These are phyloP conservation scores for Myotis yumanensis DNA, from an alignment of 2,113 vertebrate species.

Conservation along the genomic window DNA sequence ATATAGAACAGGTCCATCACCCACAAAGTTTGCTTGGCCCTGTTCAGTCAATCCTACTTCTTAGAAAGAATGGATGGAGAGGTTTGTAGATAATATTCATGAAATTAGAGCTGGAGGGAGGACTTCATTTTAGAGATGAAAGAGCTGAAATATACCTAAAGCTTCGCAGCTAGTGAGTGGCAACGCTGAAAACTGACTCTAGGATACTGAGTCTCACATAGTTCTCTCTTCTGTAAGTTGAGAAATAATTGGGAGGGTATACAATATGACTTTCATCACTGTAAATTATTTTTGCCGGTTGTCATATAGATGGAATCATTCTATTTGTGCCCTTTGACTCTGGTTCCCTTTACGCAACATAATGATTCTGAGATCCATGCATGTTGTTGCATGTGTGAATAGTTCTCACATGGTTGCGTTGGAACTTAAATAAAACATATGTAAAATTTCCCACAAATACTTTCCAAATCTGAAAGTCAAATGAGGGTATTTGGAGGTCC, in stretches of 20 bases:
- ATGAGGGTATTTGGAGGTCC: neutral
- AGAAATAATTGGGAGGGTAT: neutral
- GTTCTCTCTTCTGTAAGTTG: neutral
- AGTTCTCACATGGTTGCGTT: neutral
- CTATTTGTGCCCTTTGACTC: neutral
- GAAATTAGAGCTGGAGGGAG: neutral
- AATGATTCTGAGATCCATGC: neutral
- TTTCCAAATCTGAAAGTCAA: conserved; percentile 44
- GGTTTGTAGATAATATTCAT: neutral
- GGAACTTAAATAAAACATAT: neutral
- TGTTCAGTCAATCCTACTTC: neutral
- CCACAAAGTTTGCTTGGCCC: neutral
- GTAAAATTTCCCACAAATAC: neutral
- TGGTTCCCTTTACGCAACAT: neutral
- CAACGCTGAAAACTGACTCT: neutral
- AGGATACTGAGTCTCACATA: neutral
- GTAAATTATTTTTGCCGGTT: neutral
- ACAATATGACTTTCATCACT: neutral
- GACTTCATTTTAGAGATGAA: neutral
- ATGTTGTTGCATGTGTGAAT: rapidly evolving
- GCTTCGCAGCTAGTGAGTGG: neutral
- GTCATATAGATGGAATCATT: neutral
- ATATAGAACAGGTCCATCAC: neutral
- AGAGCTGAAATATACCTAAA: neutral
- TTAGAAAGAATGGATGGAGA: neutral